Base-by-base conservation (phyloP, 2,797 vertebrate genomes). In the Lemur catta region DNA sequence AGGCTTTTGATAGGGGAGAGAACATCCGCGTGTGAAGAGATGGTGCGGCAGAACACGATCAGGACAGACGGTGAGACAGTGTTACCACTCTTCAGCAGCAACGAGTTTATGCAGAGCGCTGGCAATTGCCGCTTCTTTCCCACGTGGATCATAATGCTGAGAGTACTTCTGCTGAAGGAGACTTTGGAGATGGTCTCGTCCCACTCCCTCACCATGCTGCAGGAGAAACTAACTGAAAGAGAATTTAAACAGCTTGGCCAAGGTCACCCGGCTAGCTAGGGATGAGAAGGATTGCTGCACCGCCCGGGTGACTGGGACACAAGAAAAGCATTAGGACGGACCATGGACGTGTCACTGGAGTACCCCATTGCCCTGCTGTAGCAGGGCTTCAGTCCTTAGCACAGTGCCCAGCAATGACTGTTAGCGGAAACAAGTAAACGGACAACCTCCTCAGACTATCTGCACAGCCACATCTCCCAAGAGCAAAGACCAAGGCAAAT, bases 351-450 rank as follows among this genome's bases (percentile, higher is more conserved):
- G 9, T 88, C 41, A 0, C 74, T 3, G 9, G 6, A 41, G 35
- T 1, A 0, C 30, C 28, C 61, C 48, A 0, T 50, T 33, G 0
- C 10, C 35, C 43, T 15, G 0, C 63, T 17, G 18, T 30, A 17
- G 24, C 6, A 26, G 61, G 33, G 7, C 46, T 22, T 79, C 59
- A 4, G 35, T 4, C 35, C 82, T 75, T 12, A 22, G 41, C 46
- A 38, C 24, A 7, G 57, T 14, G 6, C 48, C 85, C 67, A 18
- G 0, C 48, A 46, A 30, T 18, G 72, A 26, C 61, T 20, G 38
- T 50, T 2, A 33, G 0, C 22, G n/a, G 33, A n/a, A 69, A n/a
- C n/a, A 33, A 50, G 26, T 0, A 8, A 22, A 2, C 0, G 1
- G 46, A 4, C 33, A 18, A 10, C 67, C 38, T 63, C n/a, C 4